A percentile compares a stretch with the other conserved stretches of the same genome.
Conservation (phyloP, 2,113 vertebrate species). For the Chitala chitala region DNA sequence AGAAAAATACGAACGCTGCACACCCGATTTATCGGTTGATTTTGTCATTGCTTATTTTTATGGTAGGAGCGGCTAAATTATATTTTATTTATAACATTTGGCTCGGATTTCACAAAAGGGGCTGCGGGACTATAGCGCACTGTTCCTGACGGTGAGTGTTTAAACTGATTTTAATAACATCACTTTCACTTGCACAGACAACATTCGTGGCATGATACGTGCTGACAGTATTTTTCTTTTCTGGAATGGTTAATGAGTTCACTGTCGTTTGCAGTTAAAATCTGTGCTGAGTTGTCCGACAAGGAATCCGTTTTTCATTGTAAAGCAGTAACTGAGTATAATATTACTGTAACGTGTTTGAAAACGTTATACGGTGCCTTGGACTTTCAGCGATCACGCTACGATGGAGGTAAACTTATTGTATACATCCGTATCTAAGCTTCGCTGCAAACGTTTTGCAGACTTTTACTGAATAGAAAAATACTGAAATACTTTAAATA, state of each 20-base stretch:
- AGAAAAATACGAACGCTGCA: not conserved
- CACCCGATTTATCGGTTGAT: conserved; percentile 16
- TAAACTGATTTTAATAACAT: conserved; percentile 26
- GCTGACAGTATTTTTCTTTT: not conserved
- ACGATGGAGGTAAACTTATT: no score
- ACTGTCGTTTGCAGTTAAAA: no score
- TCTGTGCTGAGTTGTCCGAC: not conserved
- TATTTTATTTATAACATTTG: conserved; percentile 30
- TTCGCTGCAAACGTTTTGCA: no score
- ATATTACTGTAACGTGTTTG: not conserved
- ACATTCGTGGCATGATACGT: not conserved
- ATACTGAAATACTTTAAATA: no score
- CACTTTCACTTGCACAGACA: not conserved
- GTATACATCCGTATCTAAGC: no score
- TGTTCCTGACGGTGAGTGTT: conserved; percentile 65
- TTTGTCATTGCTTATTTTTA: conserved; percentile 28
- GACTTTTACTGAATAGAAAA: no score
- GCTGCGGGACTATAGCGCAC: conserved; percentile 48
- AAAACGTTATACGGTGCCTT: not conserved
- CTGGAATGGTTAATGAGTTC: not conserved
- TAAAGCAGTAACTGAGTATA: not conserved
- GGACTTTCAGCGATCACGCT: not conserved
- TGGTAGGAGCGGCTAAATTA: conserved; percentile 41
- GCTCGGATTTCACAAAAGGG: conserved; percentile 59
- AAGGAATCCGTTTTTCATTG: not conserved